These are phyloP conservation scores for Colius striatus DNA, from an alignment of 2,113 vertebrate species.

Conservation along the genomic window DNA sequence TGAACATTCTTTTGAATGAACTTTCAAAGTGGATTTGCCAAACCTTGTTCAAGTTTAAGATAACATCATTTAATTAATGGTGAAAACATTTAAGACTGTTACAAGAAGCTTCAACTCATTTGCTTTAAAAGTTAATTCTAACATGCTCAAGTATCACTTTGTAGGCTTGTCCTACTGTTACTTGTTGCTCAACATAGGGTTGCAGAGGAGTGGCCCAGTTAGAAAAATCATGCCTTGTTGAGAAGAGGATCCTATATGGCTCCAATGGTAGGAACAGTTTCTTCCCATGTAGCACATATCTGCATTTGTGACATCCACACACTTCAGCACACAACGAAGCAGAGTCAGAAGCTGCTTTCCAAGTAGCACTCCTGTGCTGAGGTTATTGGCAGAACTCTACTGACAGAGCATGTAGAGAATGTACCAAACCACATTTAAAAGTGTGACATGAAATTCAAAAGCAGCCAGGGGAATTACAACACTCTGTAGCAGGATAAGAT, in stretches of 20 bases:
- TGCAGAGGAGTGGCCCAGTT: not conserved
- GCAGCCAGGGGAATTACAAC: conserved; percentile 66
- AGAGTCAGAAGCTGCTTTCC: not conserved
- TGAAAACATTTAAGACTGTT: not conserved
- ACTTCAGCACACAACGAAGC: not conserved
- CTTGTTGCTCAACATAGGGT: not conserved
- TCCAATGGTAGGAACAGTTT: not conserved
- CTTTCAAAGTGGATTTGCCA: not conserved
- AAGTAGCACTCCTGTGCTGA: not conserved
- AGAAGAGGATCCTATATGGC: not conserved
- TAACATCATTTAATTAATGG: not conserved
- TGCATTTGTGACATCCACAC: not conserved
- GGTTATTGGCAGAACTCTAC: conserved; percentile 59
- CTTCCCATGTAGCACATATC: not conserved
- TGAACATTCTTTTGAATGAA: not conserved
- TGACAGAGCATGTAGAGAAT: conserved; percentile 66
- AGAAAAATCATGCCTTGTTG: not conserved
- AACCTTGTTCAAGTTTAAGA: not conserved
- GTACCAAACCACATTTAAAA: conserved; percentile 66
- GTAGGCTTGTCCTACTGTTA: not conserved
- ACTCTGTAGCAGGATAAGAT: conserved; percentile 54
- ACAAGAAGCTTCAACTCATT: not conserved
- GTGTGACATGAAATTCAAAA: conserved; percentile 70
- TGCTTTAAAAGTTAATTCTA: not conserved
- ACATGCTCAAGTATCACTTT: not conserved